Evolutionary conservation across 2,113 vertebrate genomes (phyloP).

Genomic region (Saccopteryx bilineata): DNA sequence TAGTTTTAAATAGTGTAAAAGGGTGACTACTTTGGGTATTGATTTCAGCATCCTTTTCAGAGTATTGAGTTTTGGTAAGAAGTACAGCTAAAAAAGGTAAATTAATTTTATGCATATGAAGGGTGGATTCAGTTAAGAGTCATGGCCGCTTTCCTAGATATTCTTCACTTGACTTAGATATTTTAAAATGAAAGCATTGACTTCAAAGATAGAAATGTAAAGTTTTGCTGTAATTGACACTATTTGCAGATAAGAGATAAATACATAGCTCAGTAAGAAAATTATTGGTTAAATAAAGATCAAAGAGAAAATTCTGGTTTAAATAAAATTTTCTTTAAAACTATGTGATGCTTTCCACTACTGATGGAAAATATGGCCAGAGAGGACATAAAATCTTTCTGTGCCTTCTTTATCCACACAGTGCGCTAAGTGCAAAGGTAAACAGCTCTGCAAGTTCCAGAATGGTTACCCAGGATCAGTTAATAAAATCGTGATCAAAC

Average conservation of each 20-base stretch:
- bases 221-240: neutral
- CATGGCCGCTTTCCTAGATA: neutral
- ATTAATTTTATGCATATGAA: neutral
- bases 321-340: conserved; percentile 39
- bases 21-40: neutral
- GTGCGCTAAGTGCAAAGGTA: neutral
- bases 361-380: neutral
- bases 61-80: conserved; percentile 36
- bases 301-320: neutral
- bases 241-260: neutral
- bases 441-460: neutral
- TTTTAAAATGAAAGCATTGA: neutral
- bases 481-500: neutral
- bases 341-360: neutral
- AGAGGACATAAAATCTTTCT: conserved; percentile 18
- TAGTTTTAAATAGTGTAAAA: neutral
- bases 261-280: neutral
- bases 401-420: neutral
- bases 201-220: conserved; percentile 11
- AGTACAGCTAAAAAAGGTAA: neutral
- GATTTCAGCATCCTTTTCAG: conserved; percentile 35
- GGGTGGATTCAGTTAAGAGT: neutral
- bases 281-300: conserved; percentile 4
- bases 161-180: neutral
- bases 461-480: neutral